These are phyloP conservation scores for Platycheirus albimanus DNA, from an alignment of 2,888 invertebrate species.

Conservation along the genomic window DNA sequence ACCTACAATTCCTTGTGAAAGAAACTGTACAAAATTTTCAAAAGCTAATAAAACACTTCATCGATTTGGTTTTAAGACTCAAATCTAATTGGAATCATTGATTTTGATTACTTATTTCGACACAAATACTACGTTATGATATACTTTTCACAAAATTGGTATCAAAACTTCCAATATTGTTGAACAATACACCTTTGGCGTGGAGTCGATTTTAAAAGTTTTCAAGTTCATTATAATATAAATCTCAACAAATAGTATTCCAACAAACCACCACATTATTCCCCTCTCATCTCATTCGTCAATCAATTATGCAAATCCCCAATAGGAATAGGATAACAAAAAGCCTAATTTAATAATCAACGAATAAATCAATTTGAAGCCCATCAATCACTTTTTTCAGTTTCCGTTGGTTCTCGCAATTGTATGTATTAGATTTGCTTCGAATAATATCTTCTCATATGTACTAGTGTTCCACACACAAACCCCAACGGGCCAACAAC, in stretches of 20 bases:
- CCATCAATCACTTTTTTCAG: slow-evolving; percentile 61
- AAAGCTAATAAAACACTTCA: too few relatives aligned
- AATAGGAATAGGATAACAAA: slow-evolving; percentile 54
- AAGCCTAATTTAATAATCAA: slow-evolving; percentile 45
- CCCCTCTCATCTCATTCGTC: slow-evolving; percentile 6
- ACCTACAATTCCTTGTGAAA: too few relatives aligned
- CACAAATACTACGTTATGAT: too few relatives aligned
- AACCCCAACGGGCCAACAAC: slow-evolving; percentile 1
- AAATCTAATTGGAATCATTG: too few relatives aligned
- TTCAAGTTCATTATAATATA: not conserved
- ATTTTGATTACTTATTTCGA: too few relatives aligned
- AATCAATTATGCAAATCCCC: slow-evolving; percentile 70
- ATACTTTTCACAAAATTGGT: too few relatives aligned
- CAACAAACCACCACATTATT: slow-evolving; percentile 5
- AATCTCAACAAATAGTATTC: not conserved
- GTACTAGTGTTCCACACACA: too few relatives aligned
- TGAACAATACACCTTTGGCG: too few relatives aligned
- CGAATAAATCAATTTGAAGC: slow-evolving; percentile 56
- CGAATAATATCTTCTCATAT: slow-evolving; percentile 49
- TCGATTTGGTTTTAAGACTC: too few relatives aligned
- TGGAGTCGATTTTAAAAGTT: too few relatives aligned
- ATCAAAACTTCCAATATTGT: too few relatives aligned
- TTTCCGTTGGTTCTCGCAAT: slow-evolving; percentile 6
- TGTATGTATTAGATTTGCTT: slow-evolving; percentile 15
- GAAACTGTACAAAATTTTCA: too few relatives aligned